These are phyloP conservation scores for Halesus radiatus DNA, from an alignment of 1,140 invertebrate species.

Conservation along the genomic window DNA sequence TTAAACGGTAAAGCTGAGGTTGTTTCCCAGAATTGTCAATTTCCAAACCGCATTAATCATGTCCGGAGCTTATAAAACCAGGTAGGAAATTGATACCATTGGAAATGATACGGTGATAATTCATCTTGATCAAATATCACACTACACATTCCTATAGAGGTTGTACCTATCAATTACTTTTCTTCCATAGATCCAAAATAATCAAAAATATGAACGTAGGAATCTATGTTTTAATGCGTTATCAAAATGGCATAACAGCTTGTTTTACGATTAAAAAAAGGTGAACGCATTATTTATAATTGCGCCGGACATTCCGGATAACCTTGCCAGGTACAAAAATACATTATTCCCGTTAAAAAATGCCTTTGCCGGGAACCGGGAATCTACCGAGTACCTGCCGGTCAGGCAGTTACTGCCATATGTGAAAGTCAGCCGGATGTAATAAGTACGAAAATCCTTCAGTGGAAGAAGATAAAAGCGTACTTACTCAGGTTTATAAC, in stretches of 20 bases:
- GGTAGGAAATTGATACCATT: background rate
- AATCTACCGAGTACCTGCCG: background rate
- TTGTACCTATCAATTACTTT: background rate
- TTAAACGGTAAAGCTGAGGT: background rate
- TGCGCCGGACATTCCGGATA: slow-evolving; percentile 28
- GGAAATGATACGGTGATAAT: background rate
- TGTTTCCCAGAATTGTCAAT: slow-evolving; percentile 28
- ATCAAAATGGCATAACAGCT: too few species aligned
- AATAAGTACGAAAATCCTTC: background rate
- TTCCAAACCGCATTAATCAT: slow-evolving; percentile 30
- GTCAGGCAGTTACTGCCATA: background rate
- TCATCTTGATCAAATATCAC: slow-evolving; percentile 17
- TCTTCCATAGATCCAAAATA: too few species aligned
- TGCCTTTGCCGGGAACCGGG: slow-evolving; percentile 1
- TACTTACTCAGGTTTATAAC: too few species aligned
- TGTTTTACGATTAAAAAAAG: too few species aligned
- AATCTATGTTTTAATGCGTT: too few species aligned
- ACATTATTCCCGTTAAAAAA: slow-evolving; percentile 1
- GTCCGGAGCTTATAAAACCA: background rate
- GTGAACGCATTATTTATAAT: background rate
- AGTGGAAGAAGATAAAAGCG: too few species aligned
- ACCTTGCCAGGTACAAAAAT: slow-evolving; percentile 26
- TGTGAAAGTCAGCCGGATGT: background rate
- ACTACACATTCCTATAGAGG: background rate
- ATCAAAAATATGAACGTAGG: too few species aligned